Evolutionary conservation across 2,113 vertebrate species (phyloP), one percentile per base, ranked within the genome.

Genomic region (Fulica atra): DNA sequence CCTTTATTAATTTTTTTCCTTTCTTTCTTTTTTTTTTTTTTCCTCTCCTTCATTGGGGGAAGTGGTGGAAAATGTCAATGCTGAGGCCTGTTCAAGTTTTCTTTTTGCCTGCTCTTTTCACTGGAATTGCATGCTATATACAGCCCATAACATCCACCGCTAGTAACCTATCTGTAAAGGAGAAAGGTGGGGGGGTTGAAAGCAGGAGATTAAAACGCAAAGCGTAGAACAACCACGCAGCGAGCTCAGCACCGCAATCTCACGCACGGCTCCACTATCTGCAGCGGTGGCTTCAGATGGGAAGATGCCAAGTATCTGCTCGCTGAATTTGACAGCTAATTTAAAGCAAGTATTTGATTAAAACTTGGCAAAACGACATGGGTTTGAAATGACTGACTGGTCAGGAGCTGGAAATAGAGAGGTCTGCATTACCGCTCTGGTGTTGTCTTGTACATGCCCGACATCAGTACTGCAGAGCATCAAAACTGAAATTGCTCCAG

Each of bases 1-100:
- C 87, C 92, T 95, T 88, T 68, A 96, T 92, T 90, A 95, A 83
- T 90, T 78, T 92, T 38, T 65, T 76, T 68, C 40, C 19, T n/a
- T 11, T 8, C 16, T 29, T 35, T 86, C 38, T 50, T 35, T 61
- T 50, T 60, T 17, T 15, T 17, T 35, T 54, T 29, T 42, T 33
- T 51, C n/a, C n/a, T 10, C 44, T 46, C 17, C 44, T 23, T 6
- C 10, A 16, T 7, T 16, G 35, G 44, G 65, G 23, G 25, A 61
- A 77, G 42, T 16, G 59, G 61, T 86, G 19, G 66, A 74, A 93
- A 89, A 85, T 59, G 84, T 80, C 93, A 94, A 31, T 79, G 71
- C 82, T 40, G 80, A 60, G 6, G 78, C 83, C 86, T 73, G 94
- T 35, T 60, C 12, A 86, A 89, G 92, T 94, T 81, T 79, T 70